Evolutionary conservation across 2,797 vertebrate genomes (phyloP).

Genomic region (Sebastes diploproa): DNA sequence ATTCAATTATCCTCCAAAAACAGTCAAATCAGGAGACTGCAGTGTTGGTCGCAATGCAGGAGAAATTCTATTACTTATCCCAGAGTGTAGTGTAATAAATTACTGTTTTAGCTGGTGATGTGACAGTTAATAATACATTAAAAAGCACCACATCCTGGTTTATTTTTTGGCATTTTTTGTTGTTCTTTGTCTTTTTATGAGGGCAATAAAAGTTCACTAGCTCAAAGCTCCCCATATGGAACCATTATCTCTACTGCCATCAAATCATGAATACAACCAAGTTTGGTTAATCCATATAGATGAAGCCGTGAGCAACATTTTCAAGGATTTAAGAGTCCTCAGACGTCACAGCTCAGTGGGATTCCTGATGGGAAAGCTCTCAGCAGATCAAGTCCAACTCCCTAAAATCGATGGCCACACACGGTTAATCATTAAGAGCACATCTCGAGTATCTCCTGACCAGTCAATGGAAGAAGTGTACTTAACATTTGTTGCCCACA

Average conservation of each 20-base stretch:
- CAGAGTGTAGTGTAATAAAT: not conserved
- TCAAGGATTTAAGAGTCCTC: not conserved
- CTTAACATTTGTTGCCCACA: conserved; percentile 1
- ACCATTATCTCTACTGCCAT: not conserved
- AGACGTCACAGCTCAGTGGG: conserved; percentile 17
- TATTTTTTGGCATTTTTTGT: not conserved
- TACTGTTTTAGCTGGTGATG: not conserved
- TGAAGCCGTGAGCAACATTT: not conserved
- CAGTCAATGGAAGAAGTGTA: conserved; percentile 2
- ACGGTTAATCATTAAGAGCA: conserved; percentile 9
- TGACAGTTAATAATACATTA: not conserved
- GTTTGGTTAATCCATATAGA: not conserved
- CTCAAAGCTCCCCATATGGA: not conserved
- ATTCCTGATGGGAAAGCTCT: conserved; percentile 32
- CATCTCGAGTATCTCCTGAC: not conserved
- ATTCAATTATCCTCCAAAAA: conserved; percentile 55
- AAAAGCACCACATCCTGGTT: not conserved
- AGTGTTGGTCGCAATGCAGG: not conserved
- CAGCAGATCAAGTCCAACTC: not conserved
- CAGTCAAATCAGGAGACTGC: conserved; percentile 5
- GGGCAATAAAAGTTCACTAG: not conserved
- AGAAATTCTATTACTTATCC: not conserved
- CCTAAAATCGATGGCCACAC: conserved; percentile 43
- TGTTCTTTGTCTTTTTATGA: not conserved
- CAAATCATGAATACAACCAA: not conserved